Base-by-base conservation (phyloP, 2,797 vertebrate species). In the Bovichtus diacanthus region DNA sequence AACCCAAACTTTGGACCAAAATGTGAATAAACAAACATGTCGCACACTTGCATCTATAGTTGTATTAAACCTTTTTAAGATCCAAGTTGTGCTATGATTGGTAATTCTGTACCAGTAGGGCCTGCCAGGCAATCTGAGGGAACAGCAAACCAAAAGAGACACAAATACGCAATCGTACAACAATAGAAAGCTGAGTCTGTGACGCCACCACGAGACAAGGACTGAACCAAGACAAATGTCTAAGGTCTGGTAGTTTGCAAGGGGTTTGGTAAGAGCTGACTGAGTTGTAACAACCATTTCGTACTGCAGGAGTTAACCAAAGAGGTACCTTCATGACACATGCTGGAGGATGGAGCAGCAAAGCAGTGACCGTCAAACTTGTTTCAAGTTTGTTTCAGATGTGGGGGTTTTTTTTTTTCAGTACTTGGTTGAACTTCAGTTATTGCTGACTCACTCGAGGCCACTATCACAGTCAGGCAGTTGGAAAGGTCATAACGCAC, bases 271-370 rank as follows among this genome's bases (percentile, higher is more conserved):
- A 4, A 9, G 13, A 38, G 27, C 18, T 31, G 7, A 19, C 1
- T 9, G n/a, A 59, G 21, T 11, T 19, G 19, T 41, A 56, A 23
- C 9, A 27, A 29, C 25, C 0, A 4, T 68, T 70, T 21, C 51
- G 36, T 25, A 1, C 29, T 51, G 41, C 19, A 46, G 59, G 66
- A 71, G 47, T 61, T 59, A 61, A 77, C 59, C 29, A 36, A 39
- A 36, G 50, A 50, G 13, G 16, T 23, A 18, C 1, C 50, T 36
- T 53, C 25, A 31, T n/a, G 23, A 47, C 15, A 29, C 51, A 54
- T 9, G 9, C 9, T 38, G 55, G 19, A 34, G 29, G 7, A 18
- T 5, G 7, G 7, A 46, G 16, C 5, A 31, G 23, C 23, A 43
- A 60, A 51, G 53, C 0, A 39, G 38, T 4, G 0, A 18, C 13